phyloP scores from a whole-genome alignment of 2,113 vertebrate species.

The Osmerus eperlanus region DNA sequence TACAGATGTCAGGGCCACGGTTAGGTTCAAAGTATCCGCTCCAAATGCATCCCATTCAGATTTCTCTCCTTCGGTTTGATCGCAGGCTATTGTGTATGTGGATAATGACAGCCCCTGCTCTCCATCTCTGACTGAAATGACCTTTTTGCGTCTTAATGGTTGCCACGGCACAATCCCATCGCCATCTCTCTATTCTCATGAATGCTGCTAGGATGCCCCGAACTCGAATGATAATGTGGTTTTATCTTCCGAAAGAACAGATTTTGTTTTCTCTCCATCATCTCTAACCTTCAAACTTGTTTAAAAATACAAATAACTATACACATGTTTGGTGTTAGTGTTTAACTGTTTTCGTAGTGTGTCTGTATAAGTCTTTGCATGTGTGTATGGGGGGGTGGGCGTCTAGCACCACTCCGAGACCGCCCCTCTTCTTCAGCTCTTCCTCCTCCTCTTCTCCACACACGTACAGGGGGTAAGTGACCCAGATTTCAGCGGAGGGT shows the following conservation, averaged over 20 bases:
- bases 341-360: no score
- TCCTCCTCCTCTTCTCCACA: not conserved
- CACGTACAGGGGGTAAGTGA: slow-evolving; percentile 24
- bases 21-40: no score
- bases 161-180: slow-evolving; percentile 1
- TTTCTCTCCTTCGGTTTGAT: not conserved
- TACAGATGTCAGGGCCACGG: no score
- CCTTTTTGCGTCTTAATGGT: slow-evolving; percentile 4
- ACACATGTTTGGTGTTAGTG: no score
- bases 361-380: no score
- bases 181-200: not conserved
- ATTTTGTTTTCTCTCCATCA: no score
- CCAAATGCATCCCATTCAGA: not conserved
- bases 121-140: slow-evolving; percentile 5
- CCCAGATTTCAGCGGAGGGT: slow-evolving; percentile 34
- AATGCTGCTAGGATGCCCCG: not conserved
- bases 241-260: no score
- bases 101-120: slow-evolving; percentile 6
- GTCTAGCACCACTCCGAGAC: not conserved
- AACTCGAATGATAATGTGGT: no score
- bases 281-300: no score
- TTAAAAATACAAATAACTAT: no score
- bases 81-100: not conserved
- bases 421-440: not conserved
- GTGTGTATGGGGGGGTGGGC: no score